Base-by-base conservation (phyloP, 1,140 invertebrate genomes). In the Zeugodacus cucurbitae region DNA sequence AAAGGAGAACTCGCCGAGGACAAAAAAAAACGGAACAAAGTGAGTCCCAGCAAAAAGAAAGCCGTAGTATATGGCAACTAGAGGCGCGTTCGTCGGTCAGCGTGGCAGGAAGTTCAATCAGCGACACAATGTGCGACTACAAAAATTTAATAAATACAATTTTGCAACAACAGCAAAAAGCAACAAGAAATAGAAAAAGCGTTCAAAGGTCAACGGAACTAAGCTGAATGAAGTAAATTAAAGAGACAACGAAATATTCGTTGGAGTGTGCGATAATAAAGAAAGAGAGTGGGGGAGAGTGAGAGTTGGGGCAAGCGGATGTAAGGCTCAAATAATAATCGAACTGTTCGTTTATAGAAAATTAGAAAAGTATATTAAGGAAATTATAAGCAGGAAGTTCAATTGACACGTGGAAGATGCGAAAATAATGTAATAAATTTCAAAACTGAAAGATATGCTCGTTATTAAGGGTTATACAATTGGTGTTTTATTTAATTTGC, bases 21-120 rank as follows among this genome's bases (percentile, higher is more conserved):
- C n/a, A 26, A 41, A 32, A 22, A 41, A 37, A 20, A 44, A 74
- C 5, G 14, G n/a, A 32, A 26, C 62, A 26, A 67, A 59, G 58
- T 22, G 17, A 22, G 20, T 26, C 1, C n/a, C 67, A 78, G n/a
- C 37, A 48, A 78, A 78, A 14, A n/a, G 0, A 59, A n/a, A 59
- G 70, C 41, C 14, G 32, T 7, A n/a, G 37, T 78, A 48, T 48
- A 48, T 78, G 22, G 22, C 10, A 48, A 26, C 41, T 48, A 82
- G 37, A 82, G 34, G n/a, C 2, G 10, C 14, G 32, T 70, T 20
- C 29, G 64, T 26, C 74, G 74, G 74, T 29, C 74, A 48, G 37
- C 17, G 37, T 82, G 44, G 74, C 74, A 82, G 74, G 74, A 82
- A 82, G 44, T 82, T 82, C 74, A 82, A 82, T 82, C 74, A 82